Conservation (phyloP, 2,797 vertebrate genomes). For the Pempheris klunzingeri region DNA sequence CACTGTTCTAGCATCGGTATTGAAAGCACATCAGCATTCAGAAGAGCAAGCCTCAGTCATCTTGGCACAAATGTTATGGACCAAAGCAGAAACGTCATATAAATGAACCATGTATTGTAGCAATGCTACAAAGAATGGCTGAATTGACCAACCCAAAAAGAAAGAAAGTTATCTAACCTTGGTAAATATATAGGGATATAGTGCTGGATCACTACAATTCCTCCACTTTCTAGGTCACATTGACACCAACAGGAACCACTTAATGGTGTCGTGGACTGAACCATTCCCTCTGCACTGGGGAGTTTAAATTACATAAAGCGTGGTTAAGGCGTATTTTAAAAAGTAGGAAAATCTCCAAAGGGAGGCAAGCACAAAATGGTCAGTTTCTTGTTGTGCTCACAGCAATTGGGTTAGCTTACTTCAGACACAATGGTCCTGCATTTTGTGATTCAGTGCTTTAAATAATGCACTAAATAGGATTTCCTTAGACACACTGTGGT, state of each 20-base stretch:
- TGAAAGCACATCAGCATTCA: not conserved
- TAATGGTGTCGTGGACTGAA: constrained; percentile 47
- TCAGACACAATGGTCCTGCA: constrained; percentile 61
- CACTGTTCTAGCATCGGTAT: not conserved
- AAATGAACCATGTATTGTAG: constrained; percentile 3
- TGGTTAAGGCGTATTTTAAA: constrained; percentile 54
- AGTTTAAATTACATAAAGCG: constrained; percentile 63
- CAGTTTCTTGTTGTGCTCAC: constrained; percentile 50
- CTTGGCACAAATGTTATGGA: not conserved
- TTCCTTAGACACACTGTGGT: constrained; percentile 62
- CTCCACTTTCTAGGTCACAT: constrained; percentile 63
- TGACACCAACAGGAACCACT: constrained; percentile 32
- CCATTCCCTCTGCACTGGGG: constrained; percentile 31
- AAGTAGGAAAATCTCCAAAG: constrained; percentile 54
- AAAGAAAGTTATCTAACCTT: constrained; percentile 25
- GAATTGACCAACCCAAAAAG: not conserved
- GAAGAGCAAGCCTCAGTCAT: not conserved
- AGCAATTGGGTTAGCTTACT: constrained; percentile 64
- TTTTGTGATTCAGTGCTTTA: constrained; percentile 70
- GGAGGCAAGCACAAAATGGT: constrained; percentile 54
- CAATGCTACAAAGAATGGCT: not conserved
- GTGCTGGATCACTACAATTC: constrained; percentile 30
- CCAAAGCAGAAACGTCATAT: constrained; percentile 7
- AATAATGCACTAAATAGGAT: constrained; percentile 78
- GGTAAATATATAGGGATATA: constrained; percentile 32